These are phyloP conservation scores for Chrysopilus asiliformis DNA, from an alignment of 2,888 invertebrate genomes.

Conservation along the genomic window DNA sequence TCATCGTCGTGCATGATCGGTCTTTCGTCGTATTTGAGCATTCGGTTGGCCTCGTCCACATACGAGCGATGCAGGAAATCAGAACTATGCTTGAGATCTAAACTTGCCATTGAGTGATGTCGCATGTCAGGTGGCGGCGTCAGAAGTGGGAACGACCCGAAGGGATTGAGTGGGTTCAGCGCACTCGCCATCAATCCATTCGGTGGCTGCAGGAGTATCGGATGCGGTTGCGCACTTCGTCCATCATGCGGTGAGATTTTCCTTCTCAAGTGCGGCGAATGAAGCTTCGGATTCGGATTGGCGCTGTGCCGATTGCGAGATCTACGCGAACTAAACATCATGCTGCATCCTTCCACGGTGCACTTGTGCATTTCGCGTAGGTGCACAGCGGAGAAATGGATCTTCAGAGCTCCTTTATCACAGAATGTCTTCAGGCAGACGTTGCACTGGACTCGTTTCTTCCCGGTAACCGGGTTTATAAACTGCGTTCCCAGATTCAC, in stretches of 20 bases:
- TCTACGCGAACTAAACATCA: conserved; percentile 97
- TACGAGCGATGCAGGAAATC: conserved; percentile 41
- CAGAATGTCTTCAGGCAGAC: conserved; percentile 98
- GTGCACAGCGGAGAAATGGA: conserved; percentile 98
- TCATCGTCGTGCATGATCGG: conserved; percentile 35
- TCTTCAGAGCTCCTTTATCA: conserved; percentile 98
- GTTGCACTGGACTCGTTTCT: conserved; percentile 95
- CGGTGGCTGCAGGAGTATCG: conserved; percentile 59
- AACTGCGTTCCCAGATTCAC: conserved; percentile 77
- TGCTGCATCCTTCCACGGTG: conserved; percentile 95
- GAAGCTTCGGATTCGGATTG: conserved; percentile 95
- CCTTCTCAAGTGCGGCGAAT: conserved; percentile 84
- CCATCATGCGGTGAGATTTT: conserved; percentile 93
- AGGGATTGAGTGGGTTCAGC: conserved; percentile 58
- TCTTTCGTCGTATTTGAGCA: conserved; percentile 40
- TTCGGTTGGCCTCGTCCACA: conserved; percentile 37
- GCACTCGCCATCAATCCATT: conserved; percentile 42
- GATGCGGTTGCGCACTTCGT: conserved; percentile 74
- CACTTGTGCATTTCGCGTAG: conserved; percentile 99
- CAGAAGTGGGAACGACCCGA: conserved; percentile 63
- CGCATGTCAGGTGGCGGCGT: conserved; percentile 44
- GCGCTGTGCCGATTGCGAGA: conserved; percentile 94
- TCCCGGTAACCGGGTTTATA: conserved; percentile 85
- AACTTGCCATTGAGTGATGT: conserved; percentile 33
- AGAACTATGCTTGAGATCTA: conserved; percentile 51